phyloP scores from a whole-genome alignment of 2,888 invertebrate species.

The Oligia fasciuncula region DNA sequence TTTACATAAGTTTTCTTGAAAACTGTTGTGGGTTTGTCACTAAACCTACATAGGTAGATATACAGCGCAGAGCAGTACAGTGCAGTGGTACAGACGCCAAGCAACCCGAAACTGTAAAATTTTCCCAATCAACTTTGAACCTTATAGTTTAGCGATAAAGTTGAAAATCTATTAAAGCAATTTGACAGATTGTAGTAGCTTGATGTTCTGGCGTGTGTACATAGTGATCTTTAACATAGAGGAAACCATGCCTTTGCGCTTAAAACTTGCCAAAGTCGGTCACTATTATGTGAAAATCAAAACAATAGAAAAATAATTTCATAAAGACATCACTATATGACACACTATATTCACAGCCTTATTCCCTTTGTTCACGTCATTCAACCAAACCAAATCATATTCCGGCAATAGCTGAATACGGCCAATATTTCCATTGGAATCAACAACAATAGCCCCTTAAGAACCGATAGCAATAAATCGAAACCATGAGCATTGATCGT shows the following conservation, averaged over 20 bases:
- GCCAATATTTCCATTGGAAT: constrained; percentile 82
- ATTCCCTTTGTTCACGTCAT: constrained; percentile 69
- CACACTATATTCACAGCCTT: constrained; percentile 56
- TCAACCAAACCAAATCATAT: constrained; percentile 77
- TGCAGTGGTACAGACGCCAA: too few relatives aligned
- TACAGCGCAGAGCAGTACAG: too few relatives aligned
- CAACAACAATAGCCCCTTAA: constrained; percentile 84
- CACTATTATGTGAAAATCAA: neutral
- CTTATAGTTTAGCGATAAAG: too few relatives aligned
- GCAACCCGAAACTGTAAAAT: too few relatives aligned
- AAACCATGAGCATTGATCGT: constrained; percentile 83
- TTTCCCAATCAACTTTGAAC: too few relatives aligned
- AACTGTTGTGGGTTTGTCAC: too few relatives aligned
- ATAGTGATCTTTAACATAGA: neutral
- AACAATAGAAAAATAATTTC: constrained; percentile 1
- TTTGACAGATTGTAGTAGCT: too few relatives aligned
- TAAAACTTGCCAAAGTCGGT: neutral
- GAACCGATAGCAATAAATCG: constrained; percentile 87
- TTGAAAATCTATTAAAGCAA: too few relatives aligned
- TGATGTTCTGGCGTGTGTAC: too few relatives aligned
- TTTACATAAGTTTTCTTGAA: neutral
- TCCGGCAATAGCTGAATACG: constrained; percentile 75
- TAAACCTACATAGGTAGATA: too few relatives aligned
- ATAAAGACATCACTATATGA: constrained; percentile 48
- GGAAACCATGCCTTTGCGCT: neutral